phyloP scores from a whole-genome alignment of 2,888 invertebrate genomes.

The Synergus japonicus region DNA sequence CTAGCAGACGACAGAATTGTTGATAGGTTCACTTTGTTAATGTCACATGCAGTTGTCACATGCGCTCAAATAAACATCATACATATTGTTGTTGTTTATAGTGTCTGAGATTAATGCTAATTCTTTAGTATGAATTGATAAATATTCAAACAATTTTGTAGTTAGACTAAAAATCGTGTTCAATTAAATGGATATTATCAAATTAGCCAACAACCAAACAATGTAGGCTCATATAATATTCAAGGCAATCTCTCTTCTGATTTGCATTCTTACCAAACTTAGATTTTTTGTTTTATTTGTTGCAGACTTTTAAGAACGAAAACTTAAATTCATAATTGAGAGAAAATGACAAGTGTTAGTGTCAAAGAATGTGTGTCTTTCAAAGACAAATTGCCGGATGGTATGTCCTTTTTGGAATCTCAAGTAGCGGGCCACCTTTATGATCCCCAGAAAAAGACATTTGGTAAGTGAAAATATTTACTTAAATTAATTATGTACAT shows the following conservation, averaged over 20 bases:
- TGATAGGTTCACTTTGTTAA: neutral
- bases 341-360: neutral
- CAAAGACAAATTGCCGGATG: slow-evolving; percentile 68
- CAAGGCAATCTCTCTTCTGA: neutral
- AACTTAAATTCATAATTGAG: neutral
- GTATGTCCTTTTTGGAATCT: slow-evolving; percentile 78
- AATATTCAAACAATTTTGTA: neutral
- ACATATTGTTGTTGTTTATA: neutral
- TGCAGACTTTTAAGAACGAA: neutral
- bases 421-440: slow-evolving; percentile 85
- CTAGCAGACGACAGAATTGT: neutral
- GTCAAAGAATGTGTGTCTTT: neutral
- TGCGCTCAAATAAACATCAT: neutral
- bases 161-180: neutral
- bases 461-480: slow-evolving; percentile 77
- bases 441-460: slow-evolving; percentile 77
- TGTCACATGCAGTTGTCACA: slow-evolving; percentile 5
- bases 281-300: neutral
- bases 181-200: neutral
- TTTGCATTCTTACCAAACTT: neutral
- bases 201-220: neutral
- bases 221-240: neutral
- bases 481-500: slow-evolving; percentile 31
- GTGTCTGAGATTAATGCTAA: neutral
- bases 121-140: neutral